phyloP scores from a whole-genome alignment of 2,113 vertebrate species.

The Labeo rohita region DNA sequence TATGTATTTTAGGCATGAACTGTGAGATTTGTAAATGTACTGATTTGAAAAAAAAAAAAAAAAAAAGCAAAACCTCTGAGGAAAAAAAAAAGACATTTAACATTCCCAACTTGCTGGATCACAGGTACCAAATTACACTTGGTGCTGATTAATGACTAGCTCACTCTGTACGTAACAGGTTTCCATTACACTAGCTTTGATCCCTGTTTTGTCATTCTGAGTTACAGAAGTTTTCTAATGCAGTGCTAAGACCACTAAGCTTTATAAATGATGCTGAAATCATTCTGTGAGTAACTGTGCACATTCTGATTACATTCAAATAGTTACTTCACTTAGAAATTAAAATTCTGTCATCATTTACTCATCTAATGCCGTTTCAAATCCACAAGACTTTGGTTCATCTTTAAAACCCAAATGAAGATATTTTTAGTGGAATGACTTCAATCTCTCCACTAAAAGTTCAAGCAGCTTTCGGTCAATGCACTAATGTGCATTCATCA shows the following conservation, averaged over 20 bases:
- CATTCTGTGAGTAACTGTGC: neutral
- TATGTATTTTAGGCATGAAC: neutral
- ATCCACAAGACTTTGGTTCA: neutral
- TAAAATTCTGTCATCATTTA: neutral
- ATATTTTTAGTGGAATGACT: neutral
- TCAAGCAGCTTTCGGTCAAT: neutral
- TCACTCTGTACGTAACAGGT: neutral
- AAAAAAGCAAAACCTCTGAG: neutral
- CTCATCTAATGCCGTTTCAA: neutral
- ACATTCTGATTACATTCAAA: neutral
- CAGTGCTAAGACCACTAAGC: neutral
- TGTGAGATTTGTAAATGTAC: neutral
- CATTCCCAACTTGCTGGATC: neutral
- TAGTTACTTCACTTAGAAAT: neutral
- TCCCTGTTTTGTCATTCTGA: neutral
- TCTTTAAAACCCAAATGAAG: neutral
- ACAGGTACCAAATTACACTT: neutral
- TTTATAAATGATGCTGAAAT: constrained; percentile 2
- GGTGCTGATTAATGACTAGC: neutral
- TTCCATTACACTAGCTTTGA: constrained; percentile 7
- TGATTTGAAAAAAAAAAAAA: neutral
- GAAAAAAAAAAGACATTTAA: neutral
- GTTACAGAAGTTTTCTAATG: neutral
- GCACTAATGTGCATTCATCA: neutral
- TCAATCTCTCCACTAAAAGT: neutral